Percentiles rank a stretch among this genome's conserved stretches.
phyloP scores from a whole-genome alignment of 2,113 vertebrate species.

The Myiagra hebetior region DNA sequence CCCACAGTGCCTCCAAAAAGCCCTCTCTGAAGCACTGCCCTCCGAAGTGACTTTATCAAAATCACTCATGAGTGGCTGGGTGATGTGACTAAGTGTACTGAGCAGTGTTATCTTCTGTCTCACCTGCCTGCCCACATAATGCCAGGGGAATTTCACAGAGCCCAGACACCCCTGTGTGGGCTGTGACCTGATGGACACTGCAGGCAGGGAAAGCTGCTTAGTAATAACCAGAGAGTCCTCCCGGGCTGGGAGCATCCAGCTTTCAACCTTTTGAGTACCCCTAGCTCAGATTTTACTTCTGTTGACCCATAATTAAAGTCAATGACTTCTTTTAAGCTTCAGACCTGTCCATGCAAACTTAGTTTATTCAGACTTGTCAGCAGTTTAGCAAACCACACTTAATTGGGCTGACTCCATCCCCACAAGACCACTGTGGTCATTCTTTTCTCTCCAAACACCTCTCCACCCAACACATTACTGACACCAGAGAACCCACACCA shows the following conservation, averaged over 20 bases:
- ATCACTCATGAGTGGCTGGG: no score
- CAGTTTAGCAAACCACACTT: not conserved
- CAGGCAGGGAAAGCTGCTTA: not conserved
- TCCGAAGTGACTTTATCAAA: not conserved
- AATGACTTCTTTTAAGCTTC: not conserved
- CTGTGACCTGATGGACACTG: not conserved
- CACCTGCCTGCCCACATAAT: not conserved
- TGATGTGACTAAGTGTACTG: no score
- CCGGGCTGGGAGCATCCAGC: rapidly evolving
- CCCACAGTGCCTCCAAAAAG: not conserved
- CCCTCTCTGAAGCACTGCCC: not conserved
- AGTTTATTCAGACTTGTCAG: constrained; percentile 19
- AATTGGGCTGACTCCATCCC: not conserved
- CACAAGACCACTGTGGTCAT: not conserved
- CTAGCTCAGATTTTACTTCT: not conserved
- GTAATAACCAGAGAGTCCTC: not conserved
- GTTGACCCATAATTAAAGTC: not conserved
- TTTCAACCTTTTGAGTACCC: not conserved
- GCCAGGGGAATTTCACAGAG: not conserved
- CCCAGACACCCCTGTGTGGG: rapidly evolving
- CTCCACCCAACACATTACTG: rapidly evolving
- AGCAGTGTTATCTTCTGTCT: not conserved
- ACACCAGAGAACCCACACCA: not conserved
- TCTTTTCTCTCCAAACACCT: not conserved
- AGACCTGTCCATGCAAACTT: not conserved